Evolutionary conservation across 2,888 invertebrate genomes (phyloP).

Genomic region (Hartigia nigra): DNA sequence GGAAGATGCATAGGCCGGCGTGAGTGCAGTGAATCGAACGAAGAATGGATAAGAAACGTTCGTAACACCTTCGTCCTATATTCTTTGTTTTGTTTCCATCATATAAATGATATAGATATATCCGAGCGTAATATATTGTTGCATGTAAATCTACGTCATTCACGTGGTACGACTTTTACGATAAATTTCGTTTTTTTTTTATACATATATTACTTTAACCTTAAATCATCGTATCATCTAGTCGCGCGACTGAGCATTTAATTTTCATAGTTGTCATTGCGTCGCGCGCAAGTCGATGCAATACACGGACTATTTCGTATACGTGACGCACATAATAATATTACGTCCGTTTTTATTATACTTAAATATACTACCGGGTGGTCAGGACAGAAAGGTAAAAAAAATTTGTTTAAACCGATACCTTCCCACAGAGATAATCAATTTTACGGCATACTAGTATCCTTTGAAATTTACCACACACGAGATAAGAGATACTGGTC

Average conservation of each 20-base stretch:
- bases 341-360: neutral
- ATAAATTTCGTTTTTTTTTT: neutral
- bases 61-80: neutral
- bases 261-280: neutral
- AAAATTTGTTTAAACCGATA: neutral
- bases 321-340: neutral
- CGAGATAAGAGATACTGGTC: neutral
- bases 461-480: neutral
- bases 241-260: conserved; percentile 1
- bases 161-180: neutral
- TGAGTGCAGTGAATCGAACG: conserved; percentile 6
- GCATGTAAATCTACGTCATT: neutral
- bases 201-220: neutral
- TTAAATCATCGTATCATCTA: conserved; percentile 4
- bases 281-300: neutral
- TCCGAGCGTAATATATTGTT: neutral
- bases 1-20: neutral
- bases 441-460: neutral
- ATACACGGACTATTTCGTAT: neutral
- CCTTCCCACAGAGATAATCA: neutral
- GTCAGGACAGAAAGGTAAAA: neutral
- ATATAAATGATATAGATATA: neutral
- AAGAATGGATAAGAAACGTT: neutral
- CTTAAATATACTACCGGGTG: neutral
- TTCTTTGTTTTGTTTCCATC: neutral